phyloP scores from a whole-genome alignment of 2,113 vertebrate species.

The Cryptoleucopteryx plumbea region DNA sequence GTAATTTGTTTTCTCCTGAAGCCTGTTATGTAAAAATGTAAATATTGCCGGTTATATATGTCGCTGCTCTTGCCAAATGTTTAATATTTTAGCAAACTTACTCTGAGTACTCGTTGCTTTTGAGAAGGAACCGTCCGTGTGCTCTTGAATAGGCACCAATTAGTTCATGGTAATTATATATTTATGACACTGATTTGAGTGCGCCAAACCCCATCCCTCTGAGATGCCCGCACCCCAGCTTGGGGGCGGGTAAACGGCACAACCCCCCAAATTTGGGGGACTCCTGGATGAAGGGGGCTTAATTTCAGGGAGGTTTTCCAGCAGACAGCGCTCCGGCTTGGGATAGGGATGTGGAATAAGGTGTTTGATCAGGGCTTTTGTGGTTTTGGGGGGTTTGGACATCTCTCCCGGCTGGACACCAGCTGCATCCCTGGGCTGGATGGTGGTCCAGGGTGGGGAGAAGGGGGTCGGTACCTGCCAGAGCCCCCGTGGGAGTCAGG shows the following conservation, averaged over 20 bases:
- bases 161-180: neutral
- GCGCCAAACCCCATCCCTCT: too few species aligned
- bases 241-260: rapidly evolving
- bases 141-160: neutral
- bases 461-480: rapidly evolving
- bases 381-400: neutral
- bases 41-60: constrained; percentile 6
- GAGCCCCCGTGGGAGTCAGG: rapidly evolving
- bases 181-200: neutral
- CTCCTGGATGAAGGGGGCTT: neutral
- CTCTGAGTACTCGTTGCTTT: neutral
- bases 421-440: neutral
- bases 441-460: neutral
- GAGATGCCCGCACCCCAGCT: neutral
- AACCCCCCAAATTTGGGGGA: neutral
- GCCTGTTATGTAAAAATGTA: constrained; percentile 42
- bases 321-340: rapidly evolving
- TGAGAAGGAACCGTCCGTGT: neutral
- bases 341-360: neutral
- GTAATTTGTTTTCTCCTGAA: constrained; percentile 44
- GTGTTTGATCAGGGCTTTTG: neutral
- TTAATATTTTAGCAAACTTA: constrained; percentile 43
- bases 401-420: neutral
- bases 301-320: neutral
- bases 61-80: neutral